Evolutionary conservation across 2,888 invertebrate species (phyloP).

Genomic region (Rhagophthalmus giganteus): DNA sequence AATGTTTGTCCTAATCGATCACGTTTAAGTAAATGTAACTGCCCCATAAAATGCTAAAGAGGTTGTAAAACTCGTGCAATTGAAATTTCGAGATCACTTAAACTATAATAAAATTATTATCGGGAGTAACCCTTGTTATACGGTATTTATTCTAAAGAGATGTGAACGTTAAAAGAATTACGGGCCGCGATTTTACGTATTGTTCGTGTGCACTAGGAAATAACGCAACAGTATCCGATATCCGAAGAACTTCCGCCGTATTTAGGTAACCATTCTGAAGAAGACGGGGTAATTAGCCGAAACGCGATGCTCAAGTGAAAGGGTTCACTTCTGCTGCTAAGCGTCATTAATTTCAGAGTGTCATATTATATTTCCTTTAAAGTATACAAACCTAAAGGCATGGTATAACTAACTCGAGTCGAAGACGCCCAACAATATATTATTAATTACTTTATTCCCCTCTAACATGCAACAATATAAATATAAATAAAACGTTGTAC

Average conservation of each 20-base stretch:
- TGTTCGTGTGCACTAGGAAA: constrained; percentile 36
- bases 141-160: background rate
- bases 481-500: too few species aligned
- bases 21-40: too few species aligned
- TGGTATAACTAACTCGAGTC: constrained; percentile 24
- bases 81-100: too few species aligned
- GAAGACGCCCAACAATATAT: constrained; percentile 18
- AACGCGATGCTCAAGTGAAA: constrained; percentile 37
- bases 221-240: constrained; percentile 35
- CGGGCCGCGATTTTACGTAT: constrained; percentile 2
- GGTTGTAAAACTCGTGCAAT: too few species aligned
- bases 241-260: constrained; percentile 35
- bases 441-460: too few species aligned
- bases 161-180: background rate
- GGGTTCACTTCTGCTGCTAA: constrained; percentile 36
- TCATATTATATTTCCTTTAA: constrained; percentile 40
- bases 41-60: too few species aligned
- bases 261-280: constrained; percentile 28
- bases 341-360: constrained; percentile 42
- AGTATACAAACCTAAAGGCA: constrained; percentile 22
- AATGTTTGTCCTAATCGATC: too few species aligned
- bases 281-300: constrained; percentile 42
- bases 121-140: too few species aligned
- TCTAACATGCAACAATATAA: too few species aligned
- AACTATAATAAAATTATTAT: too few species aligned